phyloP scores from a whole-genome alignment of 2,113 vertebrate genomes.

The Oxyura jamaicensis region DNA sequence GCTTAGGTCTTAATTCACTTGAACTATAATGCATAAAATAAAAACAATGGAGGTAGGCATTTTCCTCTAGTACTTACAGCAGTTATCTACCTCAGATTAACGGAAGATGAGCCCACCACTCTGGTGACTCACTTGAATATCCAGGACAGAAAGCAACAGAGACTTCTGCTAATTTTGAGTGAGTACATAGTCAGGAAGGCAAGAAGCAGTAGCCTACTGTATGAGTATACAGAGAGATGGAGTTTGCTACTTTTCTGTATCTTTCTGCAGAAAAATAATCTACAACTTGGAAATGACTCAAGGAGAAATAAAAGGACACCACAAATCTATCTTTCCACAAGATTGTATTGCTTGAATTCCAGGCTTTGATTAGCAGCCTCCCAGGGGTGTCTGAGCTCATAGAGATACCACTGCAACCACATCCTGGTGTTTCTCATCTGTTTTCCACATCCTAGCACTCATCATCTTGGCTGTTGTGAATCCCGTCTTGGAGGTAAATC shows the following conservation, averaged over 20 bases:
- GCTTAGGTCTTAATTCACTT: neutral
- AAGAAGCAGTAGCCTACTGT: neutral
- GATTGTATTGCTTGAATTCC: neutral
- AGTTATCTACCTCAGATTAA: neutral
- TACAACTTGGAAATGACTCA: neutral
- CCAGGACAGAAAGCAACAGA: neutral
- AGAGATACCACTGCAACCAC: neutral
- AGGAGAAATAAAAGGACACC: neutral
- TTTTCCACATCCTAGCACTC: neutral
- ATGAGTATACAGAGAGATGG: neutral
- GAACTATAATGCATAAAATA: neutral
- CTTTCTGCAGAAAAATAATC: neutral
- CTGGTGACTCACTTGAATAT: neutral
- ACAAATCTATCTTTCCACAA: fast-evolving
- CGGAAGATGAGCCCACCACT: neutral
- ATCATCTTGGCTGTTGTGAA: neutral
- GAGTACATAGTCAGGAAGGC: neutral
- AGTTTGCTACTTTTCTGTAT: neutral
- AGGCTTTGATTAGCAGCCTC: neutral
- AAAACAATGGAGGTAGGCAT: neutral
- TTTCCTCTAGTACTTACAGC: neutral
- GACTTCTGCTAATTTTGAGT: neutral
- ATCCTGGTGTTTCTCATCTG: neutral
- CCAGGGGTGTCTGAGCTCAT: neutral
- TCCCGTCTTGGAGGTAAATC: neutral